Percentiles rank a stretch among this genome's conserved stretches.
Evolutionary conservation across 2,113 vertebrate genomes (phyloP).

Genomic region (Prolemur simus): DNA sequence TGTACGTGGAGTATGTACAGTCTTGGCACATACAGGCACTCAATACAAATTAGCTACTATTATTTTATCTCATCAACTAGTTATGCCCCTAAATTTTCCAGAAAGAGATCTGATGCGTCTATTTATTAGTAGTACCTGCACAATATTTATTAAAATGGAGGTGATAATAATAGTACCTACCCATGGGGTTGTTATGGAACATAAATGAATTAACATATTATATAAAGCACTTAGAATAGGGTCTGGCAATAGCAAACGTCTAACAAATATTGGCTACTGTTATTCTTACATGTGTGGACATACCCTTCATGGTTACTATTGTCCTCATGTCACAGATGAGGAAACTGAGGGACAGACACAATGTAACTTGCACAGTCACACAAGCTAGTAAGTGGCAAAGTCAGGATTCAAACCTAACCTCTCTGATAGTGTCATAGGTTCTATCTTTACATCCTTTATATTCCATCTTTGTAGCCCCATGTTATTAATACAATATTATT

Average conservation of each 20-base stretch:
- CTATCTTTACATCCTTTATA: not conserved
- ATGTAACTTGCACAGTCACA: not conserved
- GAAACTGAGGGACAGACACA: not conserved
- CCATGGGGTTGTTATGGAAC: not conserved
- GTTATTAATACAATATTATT: not conserved
- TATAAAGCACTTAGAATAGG: not conserved
- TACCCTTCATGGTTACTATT: not conserved
- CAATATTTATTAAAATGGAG: not conserved
- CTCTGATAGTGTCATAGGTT: not conserved
- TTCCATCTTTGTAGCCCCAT: not conserved
- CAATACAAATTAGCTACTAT: not conserved
- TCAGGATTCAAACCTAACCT: not conserved
- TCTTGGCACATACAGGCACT: not conserved
- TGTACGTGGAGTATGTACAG: not conserved
- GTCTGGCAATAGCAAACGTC: not conserved
- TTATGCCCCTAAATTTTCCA: not conserved
- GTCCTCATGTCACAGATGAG: not conserved
- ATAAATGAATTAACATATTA: no score
- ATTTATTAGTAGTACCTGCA: not conserved
- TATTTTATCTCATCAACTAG: not conserved
- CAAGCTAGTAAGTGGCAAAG: not conserved
- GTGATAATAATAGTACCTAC: not conserved
- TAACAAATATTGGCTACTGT: not conserved
- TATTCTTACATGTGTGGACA: not conserved
- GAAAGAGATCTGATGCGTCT: not conserved